Evolutionary conservation across 2,888 invertebrate genomes (phyloP), one percentile per base, ranked within the genome.

Genomic region (Platerodrilus igneus): DNA sequence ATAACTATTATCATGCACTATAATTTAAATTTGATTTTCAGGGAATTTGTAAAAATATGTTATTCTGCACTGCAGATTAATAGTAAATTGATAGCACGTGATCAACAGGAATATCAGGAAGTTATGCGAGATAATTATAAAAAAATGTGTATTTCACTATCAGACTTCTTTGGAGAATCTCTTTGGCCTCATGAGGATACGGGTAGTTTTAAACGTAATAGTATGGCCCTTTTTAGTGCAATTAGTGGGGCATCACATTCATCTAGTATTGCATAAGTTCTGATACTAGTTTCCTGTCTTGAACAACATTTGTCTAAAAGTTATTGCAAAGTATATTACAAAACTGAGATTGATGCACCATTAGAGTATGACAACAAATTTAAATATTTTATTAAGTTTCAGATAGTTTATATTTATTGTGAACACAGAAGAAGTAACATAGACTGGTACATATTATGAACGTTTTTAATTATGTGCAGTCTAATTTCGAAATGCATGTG

Each of bases 101-200:
- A 95, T 67, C 95, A 95, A 66, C 79, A 83, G 32, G 87, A 93
- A 52, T 96, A 96, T 64, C 96, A 96, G 60, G 87, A 88, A 61
- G 87, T 86, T 4, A 70, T 95, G 19, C 81, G 86, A 53, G 76
- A 83, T 25, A 93, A 92, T 68, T 93, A 88, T 70, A 83, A 83
- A 59, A 90, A 91, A 57, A 73, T 94, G 33, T 88, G 89, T 56
- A 78, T 80, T 38, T 83, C 83, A 7, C 72, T 93, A 18, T 81
- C 86, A 26, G 74, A 75, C 19, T 69, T 89, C 48, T 74, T 89
- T 45, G 85, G 85, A 1, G 87, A 88, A 59, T 78, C 84, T 0
- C 69, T 88, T 29, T 75, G 77, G 74, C 73, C 75, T 1, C 75
- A 75, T 45, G 75, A 77, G 30, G 73, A 75, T 35, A 77, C 77